phyloP scores from a whole-genome alignment of 2,888 invertebrate genomes.

The Fragum whitleyi region DNA sequence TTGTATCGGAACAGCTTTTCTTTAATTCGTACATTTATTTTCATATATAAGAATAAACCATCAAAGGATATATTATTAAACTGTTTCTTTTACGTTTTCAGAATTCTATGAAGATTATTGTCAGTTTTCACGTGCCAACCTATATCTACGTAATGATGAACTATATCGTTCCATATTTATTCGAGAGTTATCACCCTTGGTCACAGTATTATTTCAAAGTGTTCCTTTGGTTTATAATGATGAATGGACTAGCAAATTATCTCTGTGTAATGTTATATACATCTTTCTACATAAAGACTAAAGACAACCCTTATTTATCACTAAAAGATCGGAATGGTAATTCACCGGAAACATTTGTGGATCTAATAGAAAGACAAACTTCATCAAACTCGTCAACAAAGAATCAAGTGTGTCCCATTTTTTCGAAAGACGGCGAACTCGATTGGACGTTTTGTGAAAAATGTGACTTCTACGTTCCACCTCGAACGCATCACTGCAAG shows the following conservation, averaged over 20 bases:
- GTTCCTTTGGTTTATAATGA: slow-evolving; percentile 59
- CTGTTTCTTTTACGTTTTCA: too few species aligned
- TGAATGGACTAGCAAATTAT: slow-evolving; percentile 69
- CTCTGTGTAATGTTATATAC: slow-evolving; percentile 65
- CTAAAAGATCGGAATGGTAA: slow-evolving; percentile 28
- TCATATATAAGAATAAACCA: too few species aligned
- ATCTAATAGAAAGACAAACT: slow-evolving; percentile 25
- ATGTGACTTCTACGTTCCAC: slow-evolving; percentile 70
- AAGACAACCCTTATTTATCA: slow-evolving; percentile 45
- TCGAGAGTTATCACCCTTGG: slow-evolving; percentile 58
- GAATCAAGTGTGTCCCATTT: not conserved
- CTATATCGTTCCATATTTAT: slow-evolving; percentile 68
- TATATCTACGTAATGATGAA: slow-evolving; percentile 65
- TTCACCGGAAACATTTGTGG: slow-evolving; percentile 48
- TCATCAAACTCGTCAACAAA: not conserved
- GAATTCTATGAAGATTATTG: slow-evolving; percentile 44
- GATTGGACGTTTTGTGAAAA: slow-evolving; percentile 69
- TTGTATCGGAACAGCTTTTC: too few species aligned
- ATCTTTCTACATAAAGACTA: slow-evolving; percentile 46
- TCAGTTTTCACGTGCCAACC: slow-evolving; percentile 66
- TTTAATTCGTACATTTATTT: too few species aligned
- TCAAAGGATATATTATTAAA: too few species aligned
- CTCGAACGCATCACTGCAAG: slow-evolving; percentile 76
- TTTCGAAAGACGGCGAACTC: slow-evolving; percentile 49
- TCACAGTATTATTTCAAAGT: slow-evolving; percentile 69